Evolutionary conservation across 92 coral and sea anemone species (phyloP), one percentile per base, ranked within the genome.

Genomic region (Siderastrea radians): DNA sequence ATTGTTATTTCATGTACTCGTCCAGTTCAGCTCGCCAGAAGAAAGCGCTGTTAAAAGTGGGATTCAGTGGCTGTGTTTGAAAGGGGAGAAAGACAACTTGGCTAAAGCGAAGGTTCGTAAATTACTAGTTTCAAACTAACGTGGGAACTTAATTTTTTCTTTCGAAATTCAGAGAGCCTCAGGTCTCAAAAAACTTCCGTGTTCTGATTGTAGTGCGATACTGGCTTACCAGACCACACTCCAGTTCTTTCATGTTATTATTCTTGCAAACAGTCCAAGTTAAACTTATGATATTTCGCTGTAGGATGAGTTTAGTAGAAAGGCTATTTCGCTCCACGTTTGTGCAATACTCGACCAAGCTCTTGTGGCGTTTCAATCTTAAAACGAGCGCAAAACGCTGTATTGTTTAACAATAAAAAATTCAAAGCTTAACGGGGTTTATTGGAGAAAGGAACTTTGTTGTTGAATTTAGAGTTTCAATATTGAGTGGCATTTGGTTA

Each of bases 41-140:
- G 80, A 91, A 68, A 55, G 72, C 16, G 85, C 83, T 45, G 45
- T 75, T 51, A 79, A 76, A 58, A 85, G 86, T 70, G 96, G 94
- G 5, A 64, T 73, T 86, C 96, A 89, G 89, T 95, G 98, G 98
- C 86, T 95, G 44, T 90, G 80, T 16, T 88, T 95, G n/a, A 80
- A 87, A 66, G 96, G 95, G 10, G 86, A 72, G 7, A 92, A 89
- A 58, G 91, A 79, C 3, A 74, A 79, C 10, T 76, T 82, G 11
- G 62, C 85, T 52, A 88, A 82, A 15, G 96, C 96, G n/a, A 95
- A 95, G 92, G 95, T 92, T 47, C 12, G 93, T 82, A 54, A 70
- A 47, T 59, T 81, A 13, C 3, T 13, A 3, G 4, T 69, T 45
- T 61, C n/a, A 26, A 14, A 61, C 16, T 52, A 52, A 16, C 66